phyloP scores from a whole-genome alignment of 2,888 invertebrate genomes.

The Mellilla xanthometata region DNA sequence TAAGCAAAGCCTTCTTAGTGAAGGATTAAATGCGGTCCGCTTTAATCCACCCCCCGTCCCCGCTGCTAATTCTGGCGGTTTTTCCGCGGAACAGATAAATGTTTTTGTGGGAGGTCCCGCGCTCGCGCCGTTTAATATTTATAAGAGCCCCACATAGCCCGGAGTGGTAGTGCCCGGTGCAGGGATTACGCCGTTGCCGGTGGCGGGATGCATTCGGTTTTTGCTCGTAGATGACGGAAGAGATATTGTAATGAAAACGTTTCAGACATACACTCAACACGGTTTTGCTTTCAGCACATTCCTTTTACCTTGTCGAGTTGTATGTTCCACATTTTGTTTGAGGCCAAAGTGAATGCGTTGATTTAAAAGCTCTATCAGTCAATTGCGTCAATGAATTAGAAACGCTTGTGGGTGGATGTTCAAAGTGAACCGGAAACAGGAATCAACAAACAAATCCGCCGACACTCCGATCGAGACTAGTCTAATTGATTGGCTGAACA shows the following conservation, averaged over 20 bases:
- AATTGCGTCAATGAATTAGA: conserved; percentile 15
- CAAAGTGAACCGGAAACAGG: conserved; percentile 24
- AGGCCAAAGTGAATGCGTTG: neutral
- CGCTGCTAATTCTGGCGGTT: conserved; percentile 80
- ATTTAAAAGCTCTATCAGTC: conserved; percentile 6
- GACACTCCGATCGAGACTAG: conserved; percentile 38
- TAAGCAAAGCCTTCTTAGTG: conserved; percentile 83
- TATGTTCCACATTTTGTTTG: conserved; percentile 2
- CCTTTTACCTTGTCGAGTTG: conserved; percentile 18
- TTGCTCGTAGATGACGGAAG: conserved; percentile 53
- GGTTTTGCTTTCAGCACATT: conserved; percentile 31
- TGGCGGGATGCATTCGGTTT: conserved; percentile 61
- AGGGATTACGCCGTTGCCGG: conserved; percentile 61
- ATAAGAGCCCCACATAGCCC: conserved; percentile 69
- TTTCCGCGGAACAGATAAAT: conserved; percentile 79
- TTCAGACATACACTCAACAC: conserved; percentile 36
- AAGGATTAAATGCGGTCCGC: conserved; percentile 82
- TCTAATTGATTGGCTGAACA: conserved; percentile 48
- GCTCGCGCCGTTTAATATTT: conserved; percentile 73
- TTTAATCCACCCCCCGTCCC: conserved; percentile 77
- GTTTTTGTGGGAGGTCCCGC: conserved; percentile 74
- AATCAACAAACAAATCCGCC: conserved; percentile 22
- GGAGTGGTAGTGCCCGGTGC: conserved; percentile 63
- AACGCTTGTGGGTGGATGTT: conserved; percentile 19
- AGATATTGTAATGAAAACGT: conserved; percentile 58